These are phyloP conservation scores for Bothrops jararaca DNA, from an alignment of 2,113 vertebrate genomes.

Conservation along the genomic window DNA sequence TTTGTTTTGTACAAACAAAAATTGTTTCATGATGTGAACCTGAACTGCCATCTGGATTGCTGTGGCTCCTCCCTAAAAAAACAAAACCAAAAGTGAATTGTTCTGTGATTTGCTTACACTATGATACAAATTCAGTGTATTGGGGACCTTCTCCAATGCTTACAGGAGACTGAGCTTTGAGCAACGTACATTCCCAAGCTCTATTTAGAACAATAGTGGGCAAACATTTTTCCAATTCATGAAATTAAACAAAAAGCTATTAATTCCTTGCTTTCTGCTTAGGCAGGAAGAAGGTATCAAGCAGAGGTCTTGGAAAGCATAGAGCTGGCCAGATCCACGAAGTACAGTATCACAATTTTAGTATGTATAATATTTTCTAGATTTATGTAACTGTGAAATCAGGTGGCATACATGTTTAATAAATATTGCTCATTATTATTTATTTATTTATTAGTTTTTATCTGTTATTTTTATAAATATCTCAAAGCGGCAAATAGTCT, in stretches of 20 bases:
- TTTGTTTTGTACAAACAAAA: conserved; percentile 72
- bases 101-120: neutral
- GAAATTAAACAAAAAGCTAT: neutral
- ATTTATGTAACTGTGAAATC: neutral
- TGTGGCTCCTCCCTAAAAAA: conserved; percentile 71
- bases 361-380: neutral
- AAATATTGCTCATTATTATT: neutral
- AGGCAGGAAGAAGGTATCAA: neutral
- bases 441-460: neutral
- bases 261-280: neutral
- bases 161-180: neutral
- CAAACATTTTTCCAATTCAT: neutral
- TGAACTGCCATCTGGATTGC: conserved; percentile 83
- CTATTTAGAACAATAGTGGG: neutral
- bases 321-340: neutral
- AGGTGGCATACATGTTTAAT: neutral
- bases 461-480: no score
- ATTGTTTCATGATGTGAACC: conserved; percentile 74
- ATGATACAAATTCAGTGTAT: neutral
- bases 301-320: neutral
- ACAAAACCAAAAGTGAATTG: neutral
- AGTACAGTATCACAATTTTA: neutral
- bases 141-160: no score
- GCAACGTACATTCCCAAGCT: neutral
- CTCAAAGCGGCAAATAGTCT: no score